Base-by-base conservation (phyloP, 2,113 vertebrate genomes). In the Bolborhynchus lineola region DNA sequence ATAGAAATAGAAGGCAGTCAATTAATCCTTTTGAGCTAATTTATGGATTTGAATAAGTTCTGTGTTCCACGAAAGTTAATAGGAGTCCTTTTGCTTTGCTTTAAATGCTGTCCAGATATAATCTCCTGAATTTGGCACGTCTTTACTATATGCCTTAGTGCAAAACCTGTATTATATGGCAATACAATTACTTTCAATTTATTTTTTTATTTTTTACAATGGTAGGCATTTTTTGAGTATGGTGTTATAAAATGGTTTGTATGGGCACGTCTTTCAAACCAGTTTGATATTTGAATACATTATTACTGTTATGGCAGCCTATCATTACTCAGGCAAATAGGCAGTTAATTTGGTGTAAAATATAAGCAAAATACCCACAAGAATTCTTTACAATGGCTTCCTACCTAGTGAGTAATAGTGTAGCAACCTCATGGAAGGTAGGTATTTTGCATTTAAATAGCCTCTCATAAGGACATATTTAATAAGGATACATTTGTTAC, bases 401-500 rank as follows among this genome's bases (percentile, higher is more conserved):
- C 39, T 92, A 53, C 72, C 46, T 65, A 12, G 60, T 20, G 72
- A 88, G 71, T 92, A 92, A 80, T 88, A 86, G 7, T 37, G 4
- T n/a, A 83, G 91, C 49, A 94, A 83, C 82, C 60, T 65, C 37
- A 33, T 7, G 70, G 65, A 76, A 93, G 60, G 88, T 29, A 29
- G 65, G 62, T 55, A 18, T 82, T 95, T 94, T 94, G 55, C 69
- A 93, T 95, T 78, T 86, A 78, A 95, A 93, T 39, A 25, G 14
- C 26, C 50, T 68, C 19, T 25, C 50, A 69, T 46, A 59, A 81
- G 50, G 46, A 47, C 15, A 13, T 70, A 41, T 21, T 47, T n/a
- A 92, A 80, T 53, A 37, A n/a, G 23, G 69, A 42, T 24, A 31
- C 9, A 68, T 78, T 81, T 71, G 28, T 77, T 55, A 21, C 1